Evolutionary conservation across 2,113 vertebrate species (phyloP).

Genomic region (Coregonus clupeaformis): DNA sequence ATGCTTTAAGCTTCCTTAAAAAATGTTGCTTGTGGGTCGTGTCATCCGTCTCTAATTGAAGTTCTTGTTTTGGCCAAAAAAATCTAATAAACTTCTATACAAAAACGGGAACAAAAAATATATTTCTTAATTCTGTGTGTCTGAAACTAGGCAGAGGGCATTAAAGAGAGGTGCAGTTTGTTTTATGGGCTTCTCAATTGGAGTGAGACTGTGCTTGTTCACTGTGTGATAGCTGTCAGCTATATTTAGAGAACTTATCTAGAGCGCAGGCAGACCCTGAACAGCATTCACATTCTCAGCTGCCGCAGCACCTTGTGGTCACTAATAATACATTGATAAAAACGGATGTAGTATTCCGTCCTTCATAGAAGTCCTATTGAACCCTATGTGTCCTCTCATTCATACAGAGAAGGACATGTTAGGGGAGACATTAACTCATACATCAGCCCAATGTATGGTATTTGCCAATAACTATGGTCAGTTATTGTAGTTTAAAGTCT

Average conservation of each 20-base stretch:
- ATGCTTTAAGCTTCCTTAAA: constrained; percentile 41
- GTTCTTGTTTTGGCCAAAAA: background rate
- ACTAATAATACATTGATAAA: constrained; percentile 57
- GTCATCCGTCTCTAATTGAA: constrained; percentile 12
- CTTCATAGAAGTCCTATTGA: constrained; percentile 46
- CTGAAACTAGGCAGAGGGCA: background rate
- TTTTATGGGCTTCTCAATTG: constrained; percentile 11
- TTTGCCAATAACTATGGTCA: background rate
- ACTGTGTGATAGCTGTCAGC: constrained; percentile 45
- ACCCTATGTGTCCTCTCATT: constrained; percentile 25
- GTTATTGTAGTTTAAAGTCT: background rate
- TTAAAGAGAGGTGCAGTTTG: background rate
- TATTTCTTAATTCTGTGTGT: background rate
- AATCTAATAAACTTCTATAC: background rate
- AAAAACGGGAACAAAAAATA: background rate
- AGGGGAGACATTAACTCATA: background rate
- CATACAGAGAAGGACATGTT: background rate
- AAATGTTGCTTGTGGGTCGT: background rate
- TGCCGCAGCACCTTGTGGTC: constrained; percentile 58
- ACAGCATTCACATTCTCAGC: constrained; percentile 68
- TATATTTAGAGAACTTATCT: constrained; percentile 67
- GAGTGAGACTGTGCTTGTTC: constrained; percentile 1
- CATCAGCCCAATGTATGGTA: background rate
- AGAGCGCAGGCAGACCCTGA: constrained; percentile 54
- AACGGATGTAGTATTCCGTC: constrained; percentile 56